Evolutionary conservation across 2,113 vertebrate genomes (phyloP), one percentile per base, ranked within the genome.

Genomic region (Tautogolabrus adspersus): DNA sequence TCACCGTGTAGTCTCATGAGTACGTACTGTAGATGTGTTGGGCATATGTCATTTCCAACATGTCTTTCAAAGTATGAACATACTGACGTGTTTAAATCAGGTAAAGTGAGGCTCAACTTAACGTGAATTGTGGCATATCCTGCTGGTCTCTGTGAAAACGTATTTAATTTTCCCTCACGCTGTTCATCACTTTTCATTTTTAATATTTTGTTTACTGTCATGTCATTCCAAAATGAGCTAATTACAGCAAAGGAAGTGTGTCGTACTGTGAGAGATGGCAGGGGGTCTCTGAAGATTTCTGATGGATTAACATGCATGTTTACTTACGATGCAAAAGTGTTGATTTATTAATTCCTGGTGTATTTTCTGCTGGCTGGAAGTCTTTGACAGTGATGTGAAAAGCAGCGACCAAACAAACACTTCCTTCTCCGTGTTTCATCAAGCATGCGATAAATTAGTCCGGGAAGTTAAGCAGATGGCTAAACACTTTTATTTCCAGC

Each of bases 291-390:
- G 88, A 92, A 88, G 83, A 87, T 74, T 82, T 83, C 86, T 91
- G 89, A 92, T 90, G 85, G 82, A 87, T 92, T 93, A 91, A 87
- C 77, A 77, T 65, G 82, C 75, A 81, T 92, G 90, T 91, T 92
- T 91, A 88, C 93, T 90, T 92, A 69, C 89, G 82, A 88, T 62
- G 77, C 52, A 70, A 56, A 87, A 78, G 81, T 77, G 51, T 89
- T 90, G 74, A 83, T 88, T 88, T 91, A 89, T 91, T 89, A 88
- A 90, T 91, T 93, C 75, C 72, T 81, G 57, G 83, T 75, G 87
- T 79, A 75, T 66, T 65, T 81, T 83, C 37, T 75, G 26, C 72
- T 81, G 54, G 21, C 67, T 58, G 67, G 77, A 73, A 75, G 73
- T 85, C 59, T 73, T 88, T 91, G 79, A 89, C 88, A 66, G 72